Percentiles rank a stretch among this genome's conserved stretches.
Conservation (phyloP, 2,113 vertebrate genomes). For the Scophthalmus maximus region DNA sequence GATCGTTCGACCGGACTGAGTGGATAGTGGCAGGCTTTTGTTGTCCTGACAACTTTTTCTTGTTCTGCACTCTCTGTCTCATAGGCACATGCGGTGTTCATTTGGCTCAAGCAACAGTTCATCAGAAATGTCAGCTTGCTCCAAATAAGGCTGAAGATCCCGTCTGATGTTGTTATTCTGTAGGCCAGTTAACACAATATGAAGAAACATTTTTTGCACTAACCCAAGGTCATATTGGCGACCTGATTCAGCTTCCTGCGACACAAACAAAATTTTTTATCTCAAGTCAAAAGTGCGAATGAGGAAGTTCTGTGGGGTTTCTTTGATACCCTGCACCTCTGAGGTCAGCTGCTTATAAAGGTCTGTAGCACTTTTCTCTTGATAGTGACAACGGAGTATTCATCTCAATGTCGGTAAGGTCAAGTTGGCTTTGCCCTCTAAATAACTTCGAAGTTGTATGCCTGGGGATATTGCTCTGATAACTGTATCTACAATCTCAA, state of each 20-base stretch:
- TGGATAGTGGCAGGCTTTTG: background rate
- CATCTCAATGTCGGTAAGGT: constrained; percentile 8
- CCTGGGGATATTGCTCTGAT: background rate
- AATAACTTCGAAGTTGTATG: constrained; percentile 8
- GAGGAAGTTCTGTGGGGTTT: background rate
- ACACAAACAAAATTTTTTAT: background rate
- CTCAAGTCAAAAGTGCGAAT: background rate
- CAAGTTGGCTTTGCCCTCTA: constrained; percentile 27
- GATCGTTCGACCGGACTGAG: no score
- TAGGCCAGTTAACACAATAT: background rate
- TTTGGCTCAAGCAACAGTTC: constrained; percentile 20
- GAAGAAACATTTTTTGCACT: background rate
- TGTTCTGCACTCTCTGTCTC: constrained; percentile 8
- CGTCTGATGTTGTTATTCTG: constrained; percentile 20
- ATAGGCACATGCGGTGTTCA: constrained; percentile 23
- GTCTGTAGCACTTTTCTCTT: background rate
- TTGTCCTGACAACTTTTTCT: background rate
- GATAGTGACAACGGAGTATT: constrained; percentile 18
- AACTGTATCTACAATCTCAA: constrained; percentile 5
- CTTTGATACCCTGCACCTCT: background rate
- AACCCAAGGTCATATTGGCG: background rate
- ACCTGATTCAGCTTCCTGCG: background rate
- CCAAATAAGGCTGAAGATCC: constrained; percentile 9
- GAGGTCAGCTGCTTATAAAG: background rate
- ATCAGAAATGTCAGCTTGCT: constrained; percentile 12